These are phyloP conservation scores for Buathra laborator DNA, from an alignment of 2,888 invertebrate genomes.

Conservation along the genomic window DNA sequence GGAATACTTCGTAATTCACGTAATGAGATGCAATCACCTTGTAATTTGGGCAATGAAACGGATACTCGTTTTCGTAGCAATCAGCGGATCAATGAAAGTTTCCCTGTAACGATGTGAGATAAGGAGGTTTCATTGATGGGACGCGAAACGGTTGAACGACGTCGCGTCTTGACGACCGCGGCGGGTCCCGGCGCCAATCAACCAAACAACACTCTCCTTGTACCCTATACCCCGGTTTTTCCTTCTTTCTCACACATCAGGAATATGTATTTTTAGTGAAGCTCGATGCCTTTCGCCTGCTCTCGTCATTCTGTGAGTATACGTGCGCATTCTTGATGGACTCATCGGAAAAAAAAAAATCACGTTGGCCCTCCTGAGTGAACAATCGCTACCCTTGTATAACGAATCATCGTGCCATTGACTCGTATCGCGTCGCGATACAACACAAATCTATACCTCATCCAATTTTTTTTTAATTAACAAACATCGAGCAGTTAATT, in stretches of 20 bases:
- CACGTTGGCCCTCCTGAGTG: not conserved
- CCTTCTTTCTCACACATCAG: slow-evolving; percentile 37
- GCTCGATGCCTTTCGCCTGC: slow-evolving; percentile 12
- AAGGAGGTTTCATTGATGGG: slow-evolving; percentile 36
- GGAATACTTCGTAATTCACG: too few relatives aligned
- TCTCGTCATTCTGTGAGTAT: not conserved
- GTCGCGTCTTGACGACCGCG: slow-evolving; percentile 38
- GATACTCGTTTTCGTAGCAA: not conserved
- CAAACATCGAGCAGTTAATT: not conserved
- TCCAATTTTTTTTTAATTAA: not conserved
- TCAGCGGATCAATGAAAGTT: not conserved
- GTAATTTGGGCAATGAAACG: not conserved
- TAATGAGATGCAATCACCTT: not conserved
- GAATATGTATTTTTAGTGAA: slow-evolving; percentile 43
- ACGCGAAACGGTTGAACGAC: slow-evolving; percentile 10
- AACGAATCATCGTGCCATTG: not conserved
- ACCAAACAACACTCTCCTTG: slow-evolving; percentile 61
- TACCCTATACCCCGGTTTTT: slow-evolving; percentile 19
- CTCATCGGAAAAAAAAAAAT: not conserved
- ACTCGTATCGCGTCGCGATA: not conserved
- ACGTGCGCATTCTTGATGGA: not conserved
- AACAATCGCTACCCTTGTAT: slow-evolving; percentile 9
- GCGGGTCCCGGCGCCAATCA: slow-evolving; percentile 53
- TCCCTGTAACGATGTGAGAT: slow-evolving; percentile 3
- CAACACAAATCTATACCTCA: not conserved